Evolutionary conservation across 64 coral and sea anemone species (phyloP).

Genomic region (Montipora foliosa): DNA sequence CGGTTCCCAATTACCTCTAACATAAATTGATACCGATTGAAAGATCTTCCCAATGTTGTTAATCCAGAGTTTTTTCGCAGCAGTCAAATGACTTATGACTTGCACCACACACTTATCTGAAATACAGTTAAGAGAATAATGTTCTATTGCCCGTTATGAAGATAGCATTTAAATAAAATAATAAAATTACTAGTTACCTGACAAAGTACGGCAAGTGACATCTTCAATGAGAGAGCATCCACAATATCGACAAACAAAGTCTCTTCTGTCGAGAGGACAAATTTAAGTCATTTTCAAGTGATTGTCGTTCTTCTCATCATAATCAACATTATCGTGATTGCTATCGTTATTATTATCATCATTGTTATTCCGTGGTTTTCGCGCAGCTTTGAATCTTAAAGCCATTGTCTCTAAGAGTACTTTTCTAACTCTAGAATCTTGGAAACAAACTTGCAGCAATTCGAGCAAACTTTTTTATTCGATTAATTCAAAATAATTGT

Average conservation of each 20-base stretch:
- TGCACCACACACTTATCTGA: conserved; percentile 68
- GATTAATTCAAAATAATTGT: too few relatives aligned
- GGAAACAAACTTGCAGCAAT: too few relatives aligned
- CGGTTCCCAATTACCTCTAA: conserved; percentile 35
- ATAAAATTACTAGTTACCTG: conserved; percentile 49
- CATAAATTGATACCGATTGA: conserved; percentile 50
- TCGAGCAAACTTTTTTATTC: too few relatives aligned
- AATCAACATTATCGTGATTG: too few relatives aligned
- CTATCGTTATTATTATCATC: too few relatives aligned
- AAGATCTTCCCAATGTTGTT: conserved; percentile 2
- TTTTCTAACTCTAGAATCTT: too few relatives aligned
- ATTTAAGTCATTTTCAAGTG: not conserved
- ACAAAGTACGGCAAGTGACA: conserved; percentile 78
- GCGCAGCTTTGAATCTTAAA: too few relatives aligned
- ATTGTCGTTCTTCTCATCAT: too few relatives aligned
- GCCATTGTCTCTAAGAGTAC: too few relatives aligned
- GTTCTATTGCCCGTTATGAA: too few relatives aligned
- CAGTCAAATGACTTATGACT: conserved; percentile 1
- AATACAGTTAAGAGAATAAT: not conserved
- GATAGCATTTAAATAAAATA: too few relatives aligned
- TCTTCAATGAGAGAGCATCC: conserved; percentile 81
- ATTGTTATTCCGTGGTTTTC: too few relatives aligned
- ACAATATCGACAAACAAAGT: conserved; percentile 86
- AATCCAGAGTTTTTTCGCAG: conserved; percentile 29
- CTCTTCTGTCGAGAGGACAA: conserved; percentile 25